Base-by-base conservation (phyloP, 2,888 invertebrate genomes). In the Eristalinus aeneus region DNA sequence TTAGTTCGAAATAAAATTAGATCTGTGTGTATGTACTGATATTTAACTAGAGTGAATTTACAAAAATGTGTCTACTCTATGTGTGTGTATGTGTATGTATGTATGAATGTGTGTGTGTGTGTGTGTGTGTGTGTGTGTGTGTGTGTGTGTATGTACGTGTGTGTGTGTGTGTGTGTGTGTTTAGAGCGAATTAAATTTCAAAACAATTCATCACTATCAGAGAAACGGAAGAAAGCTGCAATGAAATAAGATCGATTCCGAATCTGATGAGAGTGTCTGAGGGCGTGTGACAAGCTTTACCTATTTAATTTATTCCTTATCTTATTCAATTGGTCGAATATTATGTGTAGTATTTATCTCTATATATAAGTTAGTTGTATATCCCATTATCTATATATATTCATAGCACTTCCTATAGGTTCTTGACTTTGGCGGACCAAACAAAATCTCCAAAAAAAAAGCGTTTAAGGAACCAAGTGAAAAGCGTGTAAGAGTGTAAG, bases 291-390 rank as follows among this genome's bases (percentile, higher is more conserved):
- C 72, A 78, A 78, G 81, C 81, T 54, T 86, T 71, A 80, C 77
- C 65, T 86, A 71, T 81, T 81, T 74, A 77, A 77, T 65, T 73
- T 82, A 88, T 79, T 76, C 79, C 79, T 83, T 82, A 86, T 88
- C 87, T 88, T 87, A 86, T 82, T 85, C 85, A 85, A 88, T 88
- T 88, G 88, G 88, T 88, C 88, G 82, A 88, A 88, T 88, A 88
- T 85, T 80, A 81, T 81, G 75, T 85, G 67, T 87, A 76, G 80
- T 82, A 64, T 78, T 82, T 87, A 84, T 73, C 72, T 64, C 75
- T 76, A 79, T 85, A 84, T 72, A 67, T 81, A 87, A 54, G 53
- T 74, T 68, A 56, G 22, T 61, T 56, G 61, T 78, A 68, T 76
- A 20, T 67, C 63, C 68, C n/a, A 76, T 76, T 74, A 56, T 79